Evolutionary conservation across 2,113 vertebrate genomes (phyloP), one percentile per base, ranked within the genome.

Genomic region (Gnathonemus echidnorhynchus): DNA sequence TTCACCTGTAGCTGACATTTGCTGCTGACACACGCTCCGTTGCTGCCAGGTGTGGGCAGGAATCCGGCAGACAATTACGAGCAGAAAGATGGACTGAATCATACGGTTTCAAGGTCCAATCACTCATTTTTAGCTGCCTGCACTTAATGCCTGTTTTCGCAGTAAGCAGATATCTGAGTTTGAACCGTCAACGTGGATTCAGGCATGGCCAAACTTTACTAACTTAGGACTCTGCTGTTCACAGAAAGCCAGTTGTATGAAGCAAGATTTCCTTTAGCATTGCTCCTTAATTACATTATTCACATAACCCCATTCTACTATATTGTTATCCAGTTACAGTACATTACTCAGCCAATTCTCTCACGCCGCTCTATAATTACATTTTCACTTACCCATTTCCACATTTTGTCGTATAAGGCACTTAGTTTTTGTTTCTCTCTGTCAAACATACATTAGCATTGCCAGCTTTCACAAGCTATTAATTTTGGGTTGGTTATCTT

Each of bases 1-100:
- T 93, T 94, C 93, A 94, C 93, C 92, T 90, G 91, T 94, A 95
- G 94, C 94, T 94, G 93, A 95, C 95, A 92, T 94, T 93, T 94
- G 92, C 93, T 58, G 91, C 91, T 89, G 90, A 52, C 83, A 92
- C 88, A 17, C 88, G 91, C 48, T 80, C 24, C 45, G 48, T 39
- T 11, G 93, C 46, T 93, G 93, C 89, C 89, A 90, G 91, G 90
- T 85, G 85, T 74, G 92, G 93, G 83, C 90, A 86, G 90, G 91
- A 89, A 50, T 48, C 56, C 17, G 90, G 83, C 52, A 91, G 87
- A 53, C 62, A 91, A 93, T 91, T 87, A 91, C 91, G 91, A 93
- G 92, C 91, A 88, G 90, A 56, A 87, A 87, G 86, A 53, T 52
- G 86, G 86, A 87, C 50, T 87, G 86, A 87, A 52, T 87, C 50